phyloP scores from a whole-genome alignment of 2,113 vertebrate genomes.

The Centropus bengalensis region DNA sequence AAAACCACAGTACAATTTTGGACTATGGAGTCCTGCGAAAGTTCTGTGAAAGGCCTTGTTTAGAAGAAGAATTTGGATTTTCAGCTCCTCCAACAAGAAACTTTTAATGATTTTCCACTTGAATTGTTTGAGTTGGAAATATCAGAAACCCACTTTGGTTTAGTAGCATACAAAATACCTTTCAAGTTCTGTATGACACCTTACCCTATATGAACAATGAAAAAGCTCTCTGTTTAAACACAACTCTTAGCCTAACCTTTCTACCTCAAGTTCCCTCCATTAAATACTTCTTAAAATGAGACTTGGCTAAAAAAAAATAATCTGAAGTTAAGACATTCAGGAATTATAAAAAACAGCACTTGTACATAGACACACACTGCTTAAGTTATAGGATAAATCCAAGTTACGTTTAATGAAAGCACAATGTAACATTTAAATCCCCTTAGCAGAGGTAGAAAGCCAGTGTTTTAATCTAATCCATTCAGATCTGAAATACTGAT shows the following conservation, averaged over 20 bases:
- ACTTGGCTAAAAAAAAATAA: neutral
- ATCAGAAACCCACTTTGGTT: neutral
- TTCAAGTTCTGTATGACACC: neutral
- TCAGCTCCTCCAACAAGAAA: neutral
- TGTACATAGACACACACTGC: neutral
- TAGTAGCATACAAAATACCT: neutral
- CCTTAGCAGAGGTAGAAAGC: slow-evolving; percentile 60
- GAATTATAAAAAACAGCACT: neutral
- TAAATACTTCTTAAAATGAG: neutral
- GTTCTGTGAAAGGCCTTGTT: neutral
- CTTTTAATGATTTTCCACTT: neutral
- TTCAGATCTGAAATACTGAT: slow-evolving; percentile 70
- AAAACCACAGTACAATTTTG: neutral
- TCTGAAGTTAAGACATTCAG: neutral
- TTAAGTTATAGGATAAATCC: slow-evolving; percentile 25
- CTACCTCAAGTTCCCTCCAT: neutral
- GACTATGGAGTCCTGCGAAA: neutral
- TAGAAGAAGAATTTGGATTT: neutral
- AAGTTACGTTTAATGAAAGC: slow-evolving; percentile 58
- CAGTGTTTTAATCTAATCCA: slow-evolving; percentile 65
- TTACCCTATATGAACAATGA: neutral
- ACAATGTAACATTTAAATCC: slow-evolving; percentile 65
- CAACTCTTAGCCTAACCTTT: neutral
- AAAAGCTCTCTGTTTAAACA: neutral
- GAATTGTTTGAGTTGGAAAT: neutral